Percentiles rank a stretch among this genome's conserved stretches.
Conservation (phyloP, 2,888 invertebrate species). For the Ormyrus nitidulus region DNA sequence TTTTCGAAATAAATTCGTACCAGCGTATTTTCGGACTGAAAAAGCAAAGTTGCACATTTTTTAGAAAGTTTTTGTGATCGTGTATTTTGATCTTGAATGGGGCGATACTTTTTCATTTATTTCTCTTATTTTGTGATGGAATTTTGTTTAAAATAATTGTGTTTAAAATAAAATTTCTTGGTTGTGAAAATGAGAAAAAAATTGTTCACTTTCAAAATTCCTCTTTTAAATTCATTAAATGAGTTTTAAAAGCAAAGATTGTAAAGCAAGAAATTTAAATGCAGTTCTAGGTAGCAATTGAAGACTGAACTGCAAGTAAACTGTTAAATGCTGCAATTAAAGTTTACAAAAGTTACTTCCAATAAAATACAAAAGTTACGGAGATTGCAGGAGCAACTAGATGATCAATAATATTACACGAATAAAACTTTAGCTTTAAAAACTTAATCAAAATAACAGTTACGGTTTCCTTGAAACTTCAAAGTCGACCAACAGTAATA, state of each 20-base stretch:
- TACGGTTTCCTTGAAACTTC: neutral
- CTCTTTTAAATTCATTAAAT: too few relatives aligned
- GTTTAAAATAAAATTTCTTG: too few relatives aligned
- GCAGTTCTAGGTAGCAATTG: neutral
- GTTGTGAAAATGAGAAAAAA: too few relatives aligned
- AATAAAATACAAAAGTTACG: slow-evolving; percentile 26
- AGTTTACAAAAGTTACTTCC: slow-evolving; percentile 12
- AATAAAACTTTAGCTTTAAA: slow-evolving; percentile 9
- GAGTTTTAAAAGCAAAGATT: neutral
- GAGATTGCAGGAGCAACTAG: neutral
- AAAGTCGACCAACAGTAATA: too few relatives aligned
- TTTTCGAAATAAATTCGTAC: too few relatives aligned
- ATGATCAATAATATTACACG: slow-evolving; percentile 27
- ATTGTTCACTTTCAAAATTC: too few relatives aligned
- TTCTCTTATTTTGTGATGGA: neutral
- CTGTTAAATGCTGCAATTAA: slow-evolving; percentile 34
- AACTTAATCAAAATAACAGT: slow-evolving; percentile 14
- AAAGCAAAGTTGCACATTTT: too few relatives aligned
- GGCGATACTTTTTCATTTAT: neutral
- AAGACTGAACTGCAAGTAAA: neutral
- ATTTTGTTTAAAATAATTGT: neutral
- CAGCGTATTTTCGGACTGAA: too few relatives aligned
- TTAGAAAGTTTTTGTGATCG: too few relatives aligned
- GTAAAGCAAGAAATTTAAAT: slow-evolving; percentile 9
- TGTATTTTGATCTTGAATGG: too few relatives aligned